These are phyloP conservation scores for Craseonycteris thonglongyai DNA, from an alignment of 2,113 vertebrate genomes.

Conservation along the genomic window DNA sequence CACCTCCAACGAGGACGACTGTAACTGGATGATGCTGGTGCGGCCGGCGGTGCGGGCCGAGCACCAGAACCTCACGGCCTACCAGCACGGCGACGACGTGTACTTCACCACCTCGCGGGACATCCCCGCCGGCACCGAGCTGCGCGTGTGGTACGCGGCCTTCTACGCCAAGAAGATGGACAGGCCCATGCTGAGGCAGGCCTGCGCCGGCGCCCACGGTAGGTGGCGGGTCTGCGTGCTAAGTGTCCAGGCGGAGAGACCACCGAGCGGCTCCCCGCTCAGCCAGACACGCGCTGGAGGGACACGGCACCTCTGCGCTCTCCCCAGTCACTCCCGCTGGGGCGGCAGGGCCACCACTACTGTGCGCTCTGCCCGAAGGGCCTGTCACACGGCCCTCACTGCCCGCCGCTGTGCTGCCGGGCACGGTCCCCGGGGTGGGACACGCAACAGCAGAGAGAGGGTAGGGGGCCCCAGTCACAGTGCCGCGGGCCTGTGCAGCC, in stretches of 20 bases:
- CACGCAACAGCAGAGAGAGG: no score
- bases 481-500: no score
- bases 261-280: not conserved
- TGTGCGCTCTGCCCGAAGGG: no score
- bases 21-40: conserved; percentile 99
- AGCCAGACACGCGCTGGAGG: fast-evolving
- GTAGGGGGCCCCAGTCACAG: no score
- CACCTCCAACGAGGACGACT: conserved; percentile 93
- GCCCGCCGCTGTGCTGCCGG: no score
- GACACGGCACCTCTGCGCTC: fast-evolving
- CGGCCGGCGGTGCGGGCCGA: conserved; percentile 87
- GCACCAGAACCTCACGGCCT: conserved; percentile 96
- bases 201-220: conserved; percentile 75
- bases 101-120: conserved; percentile 98
- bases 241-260: fast-evolving
- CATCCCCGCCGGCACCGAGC: conserved; percentile 90
- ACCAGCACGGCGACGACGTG: conserved; percentile 92
- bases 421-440: no score
- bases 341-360: no score
- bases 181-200: conserved; percentile 88
- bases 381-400: no score
- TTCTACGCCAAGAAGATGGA: conserved; percentile 99
- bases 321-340: fast-evolving
- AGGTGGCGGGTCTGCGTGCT: conserved; percentile 20
- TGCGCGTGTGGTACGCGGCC: conserved; percentile 97